Evolutionary conservation across 2,113 vertebrate genomes (phyloP).

Genomic region (Pristiophorus japonicus): DNA sequence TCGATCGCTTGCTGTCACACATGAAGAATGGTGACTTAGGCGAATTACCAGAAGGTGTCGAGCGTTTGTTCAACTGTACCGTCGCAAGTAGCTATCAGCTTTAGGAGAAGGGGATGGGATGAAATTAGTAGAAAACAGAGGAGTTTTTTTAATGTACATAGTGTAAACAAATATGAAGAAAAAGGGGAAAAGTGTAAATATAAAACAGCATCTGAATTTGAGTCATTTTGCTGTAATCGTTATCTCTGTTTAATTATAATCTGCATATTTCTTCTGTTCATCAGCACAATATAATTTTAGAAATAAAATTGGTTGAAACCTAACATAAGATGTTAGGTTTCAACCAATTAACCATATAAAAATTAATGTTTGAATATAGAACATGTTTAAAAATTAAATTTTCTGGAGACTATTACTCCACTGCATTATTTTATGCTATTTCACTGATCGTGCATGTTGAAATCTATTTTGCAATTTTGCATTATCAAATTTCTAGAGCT

Average conservation of each 20-base stretch:
- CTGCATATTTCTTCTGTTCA: neutral
- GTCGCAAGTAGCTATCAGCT: neutral
- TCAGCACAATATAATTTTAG: neutral
- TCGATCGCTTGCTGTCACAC: neutral
- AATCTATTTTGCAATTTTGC: slow-evolving; percentile 21
- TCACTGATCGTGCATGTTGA: neutral
- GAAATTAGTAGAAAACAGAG: neutral
- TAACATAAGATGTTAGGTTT: neutral
- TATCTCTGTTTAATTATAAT: neutral
- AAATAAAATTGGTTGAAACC: no score
- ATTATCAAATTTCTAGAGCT: neutral
- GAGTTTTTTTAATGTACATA: neutral
- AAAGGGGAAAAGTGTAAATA: neutral
- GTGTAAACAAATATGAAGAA: neutral
- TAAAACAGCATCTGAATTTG: neutral
- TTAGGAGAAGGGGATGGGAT: neutral
- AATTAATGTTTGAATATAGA: neutral
- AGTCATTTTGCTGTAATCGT: neutral
- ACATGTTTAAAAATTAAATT: slow-evolving; percentile 3
- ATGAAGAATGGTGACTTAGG: neutral
- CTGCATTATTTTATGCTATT: slow-evolving; percentile 1
- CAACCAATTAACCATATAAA: neutral
- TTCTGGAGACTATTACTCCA: neutral
- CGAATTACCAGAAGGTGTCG: neutral
- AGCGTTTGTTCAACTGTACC: neutral